These are phyloP conservation scores for Schizothorax lantsangensis DNA, from an alignment of 2,797 vertebrate genomes.

Conservation along the genomic window DNA sequence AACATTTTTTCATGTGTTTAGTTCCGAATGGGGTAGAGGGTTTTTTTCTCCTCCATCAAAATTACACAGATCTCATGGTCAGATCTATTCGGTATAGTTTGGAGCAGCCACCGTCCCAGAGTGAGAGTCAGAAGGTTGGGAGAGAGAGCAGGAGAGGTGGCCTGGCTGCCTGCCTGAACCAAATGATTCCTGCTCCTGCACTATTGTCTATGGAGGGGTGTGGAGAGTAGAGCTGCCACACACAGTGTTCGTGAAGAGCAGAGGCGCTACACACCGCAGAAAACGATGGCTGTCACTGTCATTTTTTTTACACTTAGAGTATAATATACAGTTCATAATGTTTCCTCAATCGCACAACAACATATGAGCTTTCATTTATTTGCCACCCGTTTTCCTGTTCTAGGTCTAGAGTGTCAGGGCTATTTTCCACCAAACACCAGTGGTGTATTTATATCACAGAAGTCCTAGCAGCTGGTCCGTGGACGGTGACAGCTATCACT, in stretches of 20 bases:
- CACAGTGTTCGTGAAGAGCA: constrained; percentile 19
- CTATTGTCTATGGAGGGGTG: constrained; percentile 95
- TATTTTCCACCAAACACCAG: constrained; percentile 27
- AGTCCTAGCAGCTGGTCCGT: constrained; percentile 15
- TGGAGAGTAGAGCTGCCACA: constrained; percentile 78
- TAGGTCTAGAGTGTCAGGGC: constrained; percentile 5
- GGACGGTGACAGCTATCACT: constrained; percentile 42
- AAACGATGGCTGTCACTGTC: constrained; percentile 39
- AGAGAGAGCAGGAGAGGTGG: constrained; percentile 65
- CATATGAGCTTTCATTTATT: background rate
- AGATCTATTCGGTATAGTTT: background rate
- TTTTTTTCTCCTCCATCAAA: background rate
- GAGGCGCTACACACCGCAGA: constrained; percentile 12
- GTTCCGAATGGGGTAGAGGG: background rate
- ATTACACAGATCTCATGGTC: constrained; percentile 4
- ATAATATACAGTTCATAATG: background rate
- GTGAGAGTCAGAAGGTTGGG: background rate
- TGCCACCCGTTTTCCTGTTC: constrained; percentile 26
- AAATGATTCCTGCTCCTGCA: constrained; percentile 88
- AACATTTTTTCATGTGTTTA: background rate
- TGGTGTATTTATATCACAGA: constrained; percentile 40
- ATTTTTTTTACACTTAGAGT: background rate
- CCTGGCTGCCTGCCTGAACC: constrained; percentile 74
- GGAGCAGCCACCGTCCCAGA: constrained; percentile 6
- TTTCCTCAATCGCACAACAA: background rate